Base-by-base conservation (phyloP, 2,797 vertebrate genomes). In the Falco cherrug region DNA sequence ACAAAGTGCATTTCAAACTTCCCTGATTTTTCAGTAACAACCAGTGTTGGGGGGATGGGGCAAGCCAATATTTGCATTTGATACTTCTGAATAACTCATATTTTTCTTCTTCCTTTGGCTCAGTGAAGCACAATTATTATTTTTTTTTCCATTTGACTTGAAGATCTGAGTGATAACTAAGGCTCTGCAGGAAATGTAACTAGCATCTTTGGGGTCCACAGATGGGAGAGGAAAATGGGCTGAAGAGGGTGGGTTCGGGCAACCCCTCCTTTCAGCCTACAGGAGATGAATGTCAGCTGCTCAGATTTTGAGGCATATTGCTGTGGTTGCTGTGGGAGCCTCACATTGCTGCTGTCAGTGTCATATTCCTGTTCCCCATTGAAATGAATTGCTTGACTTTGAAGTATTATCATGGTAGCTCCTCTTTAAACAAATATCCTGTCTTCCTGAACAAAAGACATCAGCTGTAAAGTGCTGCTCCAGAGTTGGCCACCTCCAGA, bases 1-100 rank as follows among this genome's bases (percentile, higher is more conserved):
- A 81, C 86, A 89, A 94, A 97, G 94, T 83, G 81, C 94, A 91
- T 96, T 96, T 94, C 93, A 93, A 95, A 94, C 93, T 92, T 92
- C 75, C 95, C 83, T 93, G 92, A 93, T 95, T 97, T 95, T 85
- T 89, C 92, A 87, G 50, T 78, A 93, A 92, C 83, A 95, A 95
- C 84, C 75, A 71, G 1, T 37, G 69, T 9, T 61, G 29, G 74
- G 75, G 39, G 81, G 75, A 80, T 81, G 83, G 75, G 59, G 51
- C 35, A 85, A 93, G 71, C 1, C 26, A 94, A 87, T 73, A 93
- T 87, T 95, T 96, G 86, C 84, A 94, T 92, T 87, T 89, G 69
- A 17, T 92, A 75, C 78, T 95, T 94, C 47, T 51, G 56, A 87
- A 48, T 57, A 53, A 24, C 57, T 95, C 37, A 37, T 53, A 31